Base-by-base conservation (phyloP, 1,140 invertebrate species). In the Portunus trituberculatus region DNA sequence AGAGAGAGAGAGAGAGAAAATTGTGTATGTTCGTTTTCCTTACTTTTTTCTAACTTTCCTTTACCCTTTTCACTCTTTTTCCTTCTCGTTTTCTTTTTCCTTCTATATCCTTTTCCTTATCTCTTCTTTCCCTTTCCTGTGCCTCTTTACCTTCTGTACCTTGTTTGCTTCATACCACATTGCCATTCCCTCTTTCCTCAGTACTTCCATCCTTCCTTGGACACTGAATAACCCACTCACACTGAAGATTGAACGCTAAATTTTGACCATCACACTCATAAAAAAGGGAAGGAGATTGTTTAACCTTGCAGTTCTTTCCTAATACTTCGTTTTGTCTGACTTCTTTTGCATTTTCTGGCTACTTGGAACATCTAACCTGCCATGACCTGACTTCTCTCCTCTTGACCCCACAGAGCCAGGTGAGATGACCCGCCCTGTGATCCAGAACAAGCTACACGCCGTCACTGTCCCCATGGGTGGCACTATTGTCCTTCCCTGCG, bases 401-500 rank as follows among this genome's bases (percentile, higher is more conserved):
- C 45, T 4, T 93, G 3, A 0, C 39, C 20, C 31, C 0, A 84
- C 95, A 96, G 95, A 96, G 32, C 90, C 90, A 67, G 93, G 95
- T 0, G 95, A 96, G 25, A 39, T 82, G 59, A 76, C 89, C 0
- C 59, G 95, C 28, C 95, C 95, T 12, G 89, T 92, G 16, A 96
- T 96, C 46, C 48, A 86, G 52, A 91, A 94, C 45, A 94, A 94
- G 59, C 48, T 83, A 28, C 82, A 83, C 20, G 94, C 94, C 20
- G 96, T 97, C 91, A 97, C 97, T 52, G 97, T 97, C 8, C 97
- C 97, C 93, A 97, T 98, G 93, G 97, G 98, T 48, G 97, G 98
- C 96, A 97, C 97, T 20, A 97, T 98, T 6, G 98, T 98, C 31
- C 97, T 98, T 29, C 97, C 98, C 6, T 98, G 98, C 97, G 98